A percentile compares a stretch with the other conserved stretches of the same genome.
phyloP scores from a whole-genome alignment of 1,140 invertebrate species.

The Radopholus similis region DNA sequence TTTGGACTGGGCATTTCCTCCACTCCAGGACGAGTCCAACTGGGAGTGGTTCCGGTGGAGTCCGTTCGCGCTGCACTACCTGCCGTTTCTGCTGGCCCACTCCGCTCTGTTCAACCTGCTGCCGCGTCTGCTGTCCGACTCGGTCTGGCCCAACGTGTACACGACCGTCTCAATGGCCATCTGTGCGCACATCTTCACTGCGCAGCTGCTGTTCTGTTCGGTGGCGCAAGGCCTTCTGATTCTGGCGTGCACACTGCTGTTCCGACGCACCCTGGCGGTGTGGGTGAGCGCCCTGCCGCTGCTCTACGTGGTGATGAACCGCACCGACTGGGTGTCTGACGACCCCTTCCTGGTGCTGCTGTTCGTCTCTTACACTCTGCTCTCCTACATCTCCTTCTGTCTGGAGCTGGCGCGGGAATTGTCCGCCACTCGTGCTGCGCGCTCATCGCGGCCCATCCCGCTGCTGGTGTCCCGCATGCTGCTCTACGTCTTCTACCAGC shows the following conservation, averaged over 20 bases:
- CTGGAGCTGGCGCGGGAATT: slow-evolving; percentile 39
- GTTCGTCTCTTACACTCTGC: slow-evolving; percentile 57
- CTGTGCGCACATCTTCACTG: slow-evolving; percentile 44
- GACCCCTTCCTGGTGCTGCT: slow-evolving; percentile 55
- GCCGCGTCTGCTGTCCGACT: slow-evolving; percentile 24
- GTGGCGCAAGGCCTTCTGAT: slow-evolving; percentile 49
- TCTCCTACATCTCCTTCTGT: slow-evolving; percentile 56
- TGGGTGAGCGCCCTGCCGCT: slow-evolving; percentile 55
- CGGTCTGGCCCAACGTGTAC: slow-evolving; percentile 33
- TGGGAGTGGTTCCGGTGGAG: slow-evolving; percentile 58
- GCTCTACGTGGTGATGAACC: slow-evolving; percentile 54
- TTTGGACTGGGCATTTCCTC: not conserved
- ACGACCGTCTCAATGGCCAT: slow-evolving; percentile 40
- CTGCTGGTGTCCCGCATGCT: slow-evolving; percentile 39
- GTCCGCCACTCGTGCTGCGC: not conserved
- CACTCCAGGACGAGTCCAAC: slow-evolving; percentile 54
- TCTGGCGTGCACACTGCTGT: slow-evolving; percentile 40
- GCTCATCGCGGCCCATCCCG: not conserved
- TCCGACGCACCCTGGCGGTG: slow-evolving; percentile 34
- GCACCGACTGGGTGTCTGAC: slow-evolving; percentile 34
- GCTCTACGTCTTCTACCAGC: slow-evolving; percentile 51
- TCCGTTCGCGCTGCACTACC: slow-evolving; percentile 44
- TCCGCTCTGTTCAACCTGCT: slow-evolving; percentile 53
- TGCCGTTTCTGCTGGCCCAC: slow-evolving; percentile 45
- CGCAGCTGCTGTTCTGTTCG: slow-evolving; percentile 40